Percentiles rank a stretch among this genome's conserved stretches.
phyloP scores from a whole-genome alignment of 2,113 vertebrate genomes.

The Ursus arctos region DNA sequence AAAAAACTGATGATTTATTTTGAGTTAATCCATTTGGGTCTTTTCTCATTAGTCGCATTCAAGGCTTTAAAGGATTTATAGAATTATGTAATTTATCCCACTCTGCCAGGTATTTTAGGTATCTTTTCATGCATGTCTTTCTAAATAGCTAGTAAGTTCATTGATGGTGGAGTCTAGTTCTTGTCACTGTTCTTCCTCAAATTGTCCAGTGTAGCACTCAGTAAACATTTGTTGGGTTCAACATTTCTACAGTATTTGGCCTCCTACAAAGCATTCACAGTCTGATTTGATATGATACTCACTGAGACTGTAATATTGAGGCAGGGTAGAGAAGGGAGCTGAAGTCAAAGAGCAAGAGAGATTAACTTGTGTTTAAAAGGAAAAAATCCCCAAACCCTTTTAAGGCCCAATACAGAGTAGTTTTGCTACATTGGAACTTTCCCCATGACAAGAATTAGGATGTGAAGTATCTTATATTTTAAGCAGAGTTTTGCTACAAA shows the following conservation, averaged over 20 bases:
- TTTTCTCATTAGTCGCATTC: not conserved
- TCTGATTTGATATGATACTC: not conserved
- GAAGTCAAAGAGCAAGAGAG: not conserved
- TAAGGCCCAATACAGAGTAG: not conserved
- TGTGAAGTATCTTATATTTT: not conserved
- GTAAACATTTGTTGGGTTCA: not conserved
- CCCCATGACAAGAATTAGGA: not conserved
- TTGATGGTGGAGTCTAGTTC: not conserved
- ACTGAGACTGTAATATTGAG: not conserved
- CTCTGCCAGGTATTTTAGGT: not conserved
- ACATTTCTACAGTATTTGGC: not conserved
- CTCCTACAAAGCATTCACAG: not conserved
- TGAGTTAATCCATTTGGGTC: not conserved
- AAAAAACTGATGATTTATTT: not conserved
- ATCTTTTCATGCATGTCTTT: not conserved
- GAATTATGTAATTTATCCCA: not conserved
- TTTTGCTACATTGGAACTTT: not conserved
- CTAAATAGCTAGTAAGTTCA: not conserved
- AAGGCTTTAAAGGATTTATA: conserved; percentile 26
- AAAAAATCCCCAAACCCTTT: not conserved
- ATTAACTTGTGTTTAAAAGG: not conserved
- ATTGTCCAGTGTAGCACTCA: not conserved
- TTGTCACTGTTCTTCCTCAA: not conserved
- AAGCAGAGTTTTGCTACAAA: conserved; percentile 1
- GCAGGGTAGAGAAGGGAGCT: not conserved